Conservation (phyloP, 1,140 invertebrate species). For the Procambarus clarkii region DNA sequence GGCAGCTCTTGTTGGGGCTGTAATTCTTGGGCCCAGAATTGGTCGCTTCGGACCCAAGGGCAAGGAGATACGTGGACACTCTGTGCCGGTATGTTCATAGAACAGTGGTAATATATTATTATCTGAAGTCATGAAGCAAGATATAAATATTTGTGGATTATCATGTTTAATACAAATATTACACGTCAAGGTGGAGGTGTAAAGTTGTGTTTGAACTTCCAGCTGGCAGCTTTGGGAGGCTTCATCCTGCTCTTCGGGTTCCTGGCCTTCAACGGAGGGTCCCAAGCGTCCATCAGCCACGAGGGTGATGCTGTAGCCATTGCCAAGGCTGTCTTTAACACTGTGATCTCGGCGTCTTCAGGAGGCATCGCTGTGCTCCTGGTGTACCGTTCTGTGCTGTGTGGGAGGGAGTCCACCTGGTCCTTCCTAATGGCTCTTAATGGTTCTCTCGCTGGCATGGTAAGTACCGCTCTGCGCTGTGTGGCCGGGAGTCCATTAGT, state of each 20-base stretch:
- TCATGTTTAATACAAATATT: too few relatives aligned
- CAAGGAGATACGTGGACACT: slow-evolving; percentile 77
- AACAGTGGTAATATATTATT: too few relatives aligned
- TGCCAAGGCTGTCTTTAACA: slow-evolving; percentile 78
- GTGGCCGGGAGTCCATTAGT: too few relatives aligned
- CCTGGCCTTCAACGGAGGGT: slow-evolving; percentile 81
- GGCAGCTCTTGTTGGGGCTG: slow-evolving; percentile 78
- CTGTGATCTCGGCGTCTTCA: slow-evolving; percentile 78
- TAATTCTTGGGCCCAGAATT: slow-evolving; percentile 77
- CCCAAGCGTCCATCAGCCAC: slow-evolving; percentile 76
- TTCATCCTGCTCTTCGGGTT: slow-evolving; percentile 81
- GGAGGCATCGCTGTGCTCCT: slow-evolving; percentile 76
- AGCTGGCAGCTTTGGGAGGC: slow-evolving; percentile 78
- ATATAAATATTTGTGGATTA: too few relatives aligned
- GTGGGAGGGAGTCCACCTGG: slow-evolving; percentile 75
- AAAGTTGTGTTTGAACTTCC: slow-evolving; percentile 50
- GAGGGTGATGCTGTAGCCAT: slow-evolving; percentile 77
- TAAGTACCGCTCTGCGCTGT: slow-evolving; percentile 66
- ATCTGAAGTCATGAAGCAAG: too few relatives aligned
- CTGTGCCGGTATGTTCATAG: slow-evolving; percentile 61
- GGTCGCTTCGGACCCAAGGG: slow-evolving; percentile 75
- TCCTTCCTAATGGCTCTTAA: slow-evolving; percentile 78
- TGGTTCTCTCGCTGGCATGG: slow-evolving; percentile 79
- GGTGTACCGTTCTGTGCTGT: slow-evolving; percentile 72
- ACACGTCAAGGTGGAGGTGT: too few relatives aligned